Evolutionary conservation across 2,113 vertebrate species (phyloP), one percentile per base, ranked within the genome.

Genomic region (Cephalopterus ornatus): DNA sequence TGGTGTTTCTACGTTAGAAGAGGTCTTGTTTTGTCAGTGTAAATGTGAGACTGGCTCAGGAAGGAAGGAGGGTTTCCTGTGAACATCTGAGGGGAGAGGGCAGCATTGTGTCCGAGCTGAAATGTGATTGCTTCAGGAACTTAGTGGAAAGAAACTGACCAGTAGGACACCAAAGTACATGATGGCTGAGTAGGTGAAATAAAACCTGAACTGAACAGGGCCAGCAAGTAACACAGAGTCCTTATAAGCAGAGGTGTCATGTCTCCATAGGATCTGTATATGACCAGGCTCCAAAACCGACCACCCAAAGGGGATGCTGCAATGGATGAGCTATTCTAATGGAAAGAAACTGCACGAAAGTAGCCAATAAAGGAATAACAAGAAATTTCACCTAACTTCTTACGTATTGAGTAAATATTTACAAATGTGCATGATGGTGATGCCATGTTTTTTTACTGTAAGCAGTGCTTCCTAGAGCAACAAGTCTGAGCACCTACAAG

Each of bases 71-170:
- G 17, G 12, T 53, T 89, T 70, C 37, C 12, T 26, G 26, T 24
- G 39, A 76, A 46, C 33, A 32, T 37, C 26, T 2, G 6, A 50
- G 63, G 37, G 63, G 59, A 87, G 49, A 59, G 14, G 52, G n/a
- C 9, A 23, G 9, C 35, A 21, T 49, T 0, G 0, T 33, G 8
- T 46, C 39, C 37, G 66, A 71, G 52, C 19, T 4, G 3, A 71
- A 74, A 41, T 2, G 11, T 19, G 65, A 7, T 39, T 1, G 4
- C 42, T 44, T 73, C 30, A 30, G 41, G 52, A 37, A 21, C 30
- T 70, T 23, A 28, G 19, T 10, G 44, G 47, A n/a, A 85, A 79
- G 56, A n/a, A 67, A 20, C 14, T 53, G 47, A 44, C 9, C 41
- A 30, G 61, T 9, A 78, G 61, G 70, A 62, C 21, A 11, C 12